Base-by-base conservation (phyloP, 92 coral and sea anemone genomes). In the Siderastrea siderea region DNA sequence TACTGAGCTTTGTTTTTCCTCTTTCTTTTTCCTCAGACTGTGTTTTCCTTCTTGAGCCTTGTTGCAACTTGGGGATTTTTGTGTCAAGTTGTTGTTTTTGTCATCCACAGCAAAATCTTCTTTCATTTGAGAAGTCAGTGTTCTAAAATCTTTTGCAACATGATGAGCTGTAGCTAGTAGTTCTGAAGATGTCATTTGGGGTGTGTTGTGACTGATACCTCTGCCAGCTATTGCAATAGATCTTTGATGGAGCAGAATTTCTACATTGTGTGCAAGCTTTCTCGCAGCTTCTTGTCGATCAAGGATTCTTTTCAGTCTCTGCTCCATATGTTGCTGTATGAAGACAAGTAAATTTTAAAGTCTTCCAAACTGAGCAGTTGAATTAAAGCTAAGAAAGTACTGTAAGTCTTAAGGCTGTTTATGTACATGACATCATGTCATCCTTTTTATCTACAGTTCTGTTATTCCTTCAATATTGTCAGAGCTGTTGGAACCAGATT, bases 271-370 rank as follows among this genome's bases (percentile, higher is more conserved):
- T 55, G 96, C 97, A 72, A 97, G 98, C 85, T 91, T 95, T 91
- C 90, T 89, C 10, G 98, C 95, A 9, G 95, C 92, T 73, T 97
- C 98, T 83, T 97, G 98, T 88, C 98, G 88, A n/a, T 90, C 93
- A 70, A 94, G 96, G 71, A 97, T 97, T 85, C 98, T 90, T 90
- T 96, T 89, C 26, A 97, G 78, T 71, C 93, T 90, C 52, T 93
- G 94, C 77, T 90, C 96, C 85, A 88, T 79, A 66, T 87, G 92
- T 86, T 94, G 92, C 99, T 97, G 79, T 65, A 16, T 54, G 79
- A 61, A 60, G 75, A 64, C 55, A 9, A 46, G 15, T 15, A 43
- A 52, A 47, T n/a, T 59, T n/a, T 26, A 60, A 13, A 67, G 78
- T 16, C n/a, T 7, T 16, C 61, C 9, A 26, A 26, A 26, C 38